Conservation (phyloP, 2,888 invertebrate species). For the Julus scandinavius region DNA sequence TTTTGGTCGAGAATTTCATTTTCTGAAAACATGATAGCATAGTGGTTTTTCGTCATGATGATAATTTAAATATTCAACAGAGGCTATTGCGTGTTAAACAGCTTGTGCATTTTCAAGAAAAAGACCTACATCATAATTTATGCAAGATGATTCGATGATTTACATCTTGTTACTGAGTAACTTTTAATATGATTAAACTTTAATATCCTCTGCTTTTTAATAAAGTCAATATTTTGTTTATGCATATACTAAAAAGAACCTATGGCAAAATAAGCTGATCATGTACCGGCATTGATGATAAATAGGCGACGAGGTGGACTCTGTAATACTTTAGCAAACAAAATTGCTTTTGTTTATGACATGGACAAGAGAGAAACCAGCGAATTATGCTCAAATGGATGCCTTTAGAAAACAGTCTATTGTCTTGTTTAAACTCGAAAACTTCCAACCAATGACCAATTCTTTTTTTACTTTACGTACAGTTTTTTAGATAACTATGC, state of each 20-base stretch:
- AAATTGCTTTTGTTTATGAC: conserved; percentile 11
- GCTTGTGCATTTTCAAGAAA: too few species aligned
- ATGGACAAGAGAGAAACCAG: not conserved
- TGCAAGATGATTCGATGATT: not conserved
- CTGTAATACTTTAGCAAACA: conserved; percentile 23
- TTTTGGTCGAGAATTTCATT: too few species aligned
- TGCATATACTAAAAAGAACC: not conserved
- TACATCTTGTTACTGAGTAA: not conserved
- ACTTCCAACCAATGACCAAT: not conserved
- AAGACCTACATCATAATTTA: too few species aligned
- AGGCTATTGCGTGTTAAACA: too few species aligned
- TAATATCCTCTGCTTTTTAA: not conserved
- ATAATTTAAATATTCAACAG: too few species aligned
- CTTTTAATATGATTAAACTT: too few species aligned
- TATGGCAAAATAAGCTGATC: not conserved
- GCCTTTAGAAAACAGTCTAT: not conserved
- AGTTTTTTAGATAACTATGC: not conserved
- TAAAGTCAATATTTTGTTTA: conserved; percentile 19
- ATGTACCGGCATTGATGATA: not conserved
- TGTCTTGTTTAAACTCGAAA: not conserved
- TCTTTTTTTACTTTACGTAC: not conserved
- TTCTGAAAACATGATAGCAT: too few species aligned
- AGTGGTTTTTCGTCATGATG: too few species aligned
- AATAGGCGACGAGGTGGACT: not conserved
- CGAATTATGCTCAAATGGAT: conserved; percentile 5